A percentile compares a stretch with the other conserved stretches of the same genome.
These are phyloP conservation scores for Propsilocerus akamusi DNA, from an alignment of 1,140 invertebrate species.

Conservation along the genomic window DNA sequence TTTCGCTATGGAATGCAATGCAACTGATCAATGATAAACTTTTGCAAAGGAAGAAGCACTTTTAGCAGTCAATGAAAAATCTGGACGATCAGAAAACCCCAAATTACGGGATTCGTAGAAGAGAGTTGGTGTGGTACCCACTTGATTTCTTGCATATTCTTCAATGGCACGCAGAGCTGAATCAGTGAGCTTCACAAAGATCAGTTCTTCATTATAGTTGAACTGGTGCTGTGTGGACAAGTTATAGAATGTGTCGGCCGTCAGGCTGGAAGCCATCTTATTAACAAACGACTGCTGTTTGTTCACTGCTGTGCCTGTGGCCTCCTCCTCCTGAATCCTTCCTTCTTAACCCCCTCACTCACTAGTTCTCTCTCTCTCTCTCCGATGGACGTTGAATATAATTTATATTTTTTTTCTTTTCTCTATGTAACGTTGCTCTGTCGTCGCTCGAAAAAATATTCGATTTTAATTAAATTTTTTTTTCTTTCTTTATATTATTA, in stretches of 20 bases:
- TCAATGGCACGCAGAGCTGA: conserved; percentile 79
- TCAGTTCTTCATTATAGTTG: conserved; percentile 71
- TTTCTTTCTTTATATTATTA: conserved; percentile 4
- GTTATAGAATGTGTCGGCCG: neutral
- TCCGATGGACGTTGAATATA: neutral
- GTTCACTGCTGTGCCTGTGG: neutral
- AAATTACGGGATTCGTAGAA: too few relatives aligned
- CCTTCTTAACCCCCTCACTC: neutral
- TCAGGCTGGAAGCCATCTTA: conserved; percentile 1
- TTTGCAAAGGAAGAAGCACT: too few relatives aligned
- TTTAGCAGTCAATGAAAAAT: too few relatives aligned
- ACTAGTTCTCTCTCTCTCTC: neutral
- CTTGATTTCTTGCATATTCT: conserved; percentile 69
- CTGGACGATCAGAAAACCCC: too few relatives aligned
- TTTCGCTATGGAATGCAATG: too few relatives aligned
- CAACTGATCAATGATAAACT: too few relatives aligned
- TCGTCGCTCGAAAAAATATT: too few relatives aligned
- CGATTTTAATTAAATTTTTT: conserved; percentile 1
- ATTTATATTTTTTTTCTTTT: conserved; percentile 5
- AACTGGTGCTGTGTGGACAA: conserved; percentile 49
- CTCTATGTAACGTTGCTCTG: too few relatives aligned
- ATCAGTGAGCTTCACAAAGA: conserved; percentile 90
- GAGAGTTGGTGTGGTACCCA: conserved; percentile 40
- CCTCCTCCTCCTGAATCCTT: neutral
- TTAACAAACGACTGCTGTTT: neutral